Evolutionary conservation across 2,888 invertebrate genomes (phyloP), one percentile per base, ranked within the genome.

Genomic region (Calliphora vomitoria): DNA sequence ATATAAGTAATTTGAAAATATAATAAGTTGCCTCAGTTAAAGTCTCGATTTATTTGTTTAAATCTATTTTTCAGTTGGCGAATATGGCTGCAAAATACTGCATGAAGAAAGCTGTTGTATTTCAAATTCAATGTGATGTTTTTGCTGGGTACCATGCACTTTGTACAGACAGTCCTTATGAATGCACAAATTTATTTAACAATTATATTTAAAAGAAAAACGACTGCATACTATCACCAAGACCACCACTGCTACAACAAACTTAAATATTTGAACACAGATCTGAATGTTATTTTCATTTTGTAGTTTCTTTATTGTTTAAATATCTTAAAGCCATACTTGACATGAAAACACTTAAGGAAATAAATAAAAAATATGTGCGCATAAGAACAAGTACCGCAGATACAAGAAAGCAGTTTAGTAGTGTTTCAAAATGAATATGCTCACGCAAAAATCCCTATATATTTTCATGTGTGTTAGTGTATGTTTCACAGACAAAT

Each of bases 331-430:
- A 83, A 83, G 74, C 69, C 62, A 58, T 76, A 71, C 79, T 83
- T 83, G 86, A 86, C 82, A 82, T 86, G 64, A 71, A 82, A 83
- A 71, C 71, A 82, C 75, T 80, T 80, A 80, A 71, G 47, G 64
- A 72, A 68, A 25, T 13, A 62, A 50, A 20, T 31, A 74, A 53
- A 74, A 25, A 44, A 20, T 5, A 6, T 20, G 20, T 20, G n/a
- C n/a, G n/a, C n/a, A n/a, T n/a, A n/a, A n/a, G 8, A 62, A 18
- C 11, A 41, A 55, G 53, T 41, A 20, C 20, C 31, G 50, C 76
- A 83, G 31, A 50, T 44, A 50, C n/a, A 15, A 72, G 18, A 53
- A 81, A 41, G 31, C 11, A 31, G 41, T 38, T 58, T 41, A 13
- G 18, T 6, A 41, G 55, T 72, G 15, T 72, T 58, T 1, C 72